phyloP scores from a whole-genome alignment of 2,888 invertebrate genomes.

The Megastigmus dorsalis region DNA sequence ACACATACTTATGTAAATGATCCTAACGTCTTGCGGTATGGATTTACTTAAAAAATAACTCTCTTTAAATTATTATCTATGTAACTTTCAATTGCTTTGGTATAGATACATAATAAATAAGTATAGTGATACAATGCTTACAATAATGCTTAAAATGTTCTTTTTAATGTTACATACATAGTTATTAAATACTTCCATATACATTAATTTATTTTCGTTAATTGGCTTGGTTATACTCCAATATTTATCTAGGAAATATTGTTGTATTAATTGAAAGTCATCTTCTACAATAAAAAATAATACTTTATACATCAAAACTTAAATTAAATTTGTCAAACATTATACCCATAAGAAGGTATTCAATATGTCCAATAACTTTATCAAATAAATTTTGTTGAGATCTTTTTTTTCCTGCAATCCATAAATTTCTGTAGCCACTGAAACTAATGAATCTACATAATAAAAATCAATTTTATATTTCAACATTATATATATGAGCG shows the following conservation, averaged over 20 bases:
- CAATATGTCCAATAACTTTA: constrained; percentile 81
- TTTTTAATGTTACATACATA: constrained; percentile 76
- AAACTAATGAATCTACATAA: constrained; percentile 31
- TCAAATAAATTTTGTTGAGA: constrained; percentile 75
- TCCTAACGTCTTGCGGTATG: too few species aligned
- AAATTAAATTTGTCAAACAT: neutral
- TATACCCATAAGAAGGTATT: constrained; percentile 82
- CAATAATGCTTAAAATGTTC: neutral
- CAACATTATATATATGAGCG: too few species aligned
- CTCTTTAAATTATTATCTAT: constrained; percentile 76
- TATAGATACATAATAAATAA: constrained; percentile 71
- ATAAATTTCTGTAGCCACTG: constrained; percentile 21
- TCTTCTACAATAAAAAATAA: constrained; percentile 71
- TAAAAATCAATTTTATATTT: too few species aligned
- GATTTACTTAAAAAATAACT: too few species aligned
- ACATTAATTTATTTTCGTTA: constrained; percentile 85
- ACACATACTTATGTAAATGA: too few species aligned
- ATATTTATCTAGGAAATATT: constrained; percentile 80
- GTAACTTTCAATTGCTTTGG: constrained; percentile 78
- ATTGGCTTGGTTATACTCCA: constrained; percentile 80
- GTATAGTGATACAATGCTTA: neutral
- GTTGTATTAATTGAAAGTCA: constrained; percentile 77
- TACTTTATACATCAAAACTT: neutral
- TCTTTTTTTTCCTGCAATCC: too few species aligned
- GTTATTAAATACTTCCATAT: constrained; percentile 83